Conservation (phyloP, 2,888 invertebrate species). For the Drepana falcataria region DNA sequence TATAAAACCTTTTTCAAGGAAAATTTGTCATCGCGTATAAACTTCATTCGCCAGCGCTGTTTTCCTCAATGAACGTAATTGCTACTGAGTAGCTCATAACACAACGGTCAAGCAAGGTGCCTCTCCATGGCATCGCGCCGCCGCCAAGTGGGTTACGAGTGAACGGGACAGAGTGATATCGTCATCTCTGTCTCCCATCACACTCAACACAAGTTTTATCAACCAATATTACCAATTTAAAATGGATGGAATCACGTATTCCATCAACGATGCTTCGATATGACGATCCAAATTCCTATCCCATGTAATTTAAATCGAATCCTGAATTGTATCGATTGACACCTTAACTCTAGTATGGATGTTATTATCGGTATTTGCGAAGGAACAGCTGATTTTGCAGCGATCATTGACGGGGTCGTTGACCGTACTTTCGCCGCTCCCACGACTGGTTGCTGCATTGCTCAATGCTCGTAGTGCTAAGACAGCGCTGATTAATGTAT, state of each 20-base stretch:
- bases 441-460: slow-evolving; percentile 59
- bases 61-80: slow-evolving; percentile 31
- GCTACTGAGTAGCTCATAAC: slow-evolving; percentile 38
- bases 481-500: slow-evolving; percentile 38
- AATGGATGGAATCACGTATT: slow-evolving; percentile 39
- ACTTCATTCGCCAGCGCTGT: background rate
- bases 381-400: slow-evolving; percentile 73
- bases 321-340: slow-evolving; percentile 21
- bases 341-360: slow-evolving; percentile 21
- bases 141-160: slow-evolving; percentile 50
- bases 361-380: slow-evolving; percentile 40
- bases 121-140: slow-evolving; percentile 35
- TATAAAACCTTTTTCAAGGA: background rate
- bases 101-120: slow-evolving; percentile 55
- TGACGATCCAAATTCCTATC: slow-evolving; percentile 7
- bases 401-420: slow-evolving; percentile 57
- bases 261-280: slow-evolving; percentile 3
- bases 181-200: slow-evolving; percentile 40
- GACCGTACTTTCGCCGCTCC: slow-evolving; percentile 76
- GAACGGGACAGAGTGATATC: slow-evolving; percentile 33
- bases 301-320: slow-evolving; percentile 7
- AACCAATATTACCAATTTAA: slow-evolving; percentile 32
- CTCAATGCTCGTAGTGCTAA: slow-evolving; percentile 50
- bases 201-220: no score
- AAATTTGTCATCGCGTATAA: background rate